Conservation (phyloP, 2,113 vertebrate species). For the Gambusia affinis region DNA sequence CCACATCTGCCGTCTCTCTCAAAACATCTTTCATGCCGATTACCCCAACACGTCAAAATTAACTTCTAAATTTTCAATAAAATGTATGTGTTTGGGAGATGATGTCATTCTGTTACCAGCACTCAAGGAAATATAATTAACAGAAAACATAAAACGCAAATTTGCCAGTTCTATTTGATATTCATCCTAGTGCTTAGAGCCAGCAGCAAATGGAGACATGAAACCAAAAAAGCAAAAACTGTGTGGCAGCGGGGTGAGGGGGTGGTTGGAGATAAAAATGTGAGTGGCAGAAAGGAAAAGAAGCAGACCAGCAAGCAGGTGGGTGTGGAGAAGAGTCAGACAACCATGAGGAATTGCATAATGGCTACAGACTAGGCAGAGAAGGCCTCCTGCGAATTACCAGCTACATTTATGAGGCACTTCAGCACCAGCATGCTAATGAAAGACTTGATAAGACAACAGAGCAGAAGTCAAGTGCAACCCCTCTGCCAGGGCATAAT, state of each 20-base stretch:
- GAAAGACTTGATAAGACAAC: slow-evolving; percentile 64
- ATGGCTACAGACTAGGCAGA: slow-evolving; percentile 61
- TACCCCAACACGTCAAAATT: slow-evolving; percentile 32
- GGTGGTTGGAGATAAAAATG: slow-evolving; percentile 38
- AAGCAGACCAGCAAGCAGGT: slow-evolving; percentile 50
- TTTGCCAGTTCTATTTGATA: slow-evolving; percentile 40
- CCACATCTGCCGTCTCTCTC: slow-evolving; percentile 15
- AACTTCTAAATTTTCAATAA: slow-evolving; percentile 35
- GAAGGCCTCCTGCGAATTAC: slow-evolving; percentile 62
- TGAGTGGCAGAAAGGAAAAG: slow-evolving; percentile 51
- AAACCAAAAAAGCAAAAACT: slow-evolving; percentile 36
- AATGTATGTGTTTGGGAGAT: slow-evolving; percentile 44
- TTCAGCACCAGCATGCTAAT: slow-evolving; percentile 66
- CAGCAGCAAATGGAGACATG: slow-evolving; percentile 30
- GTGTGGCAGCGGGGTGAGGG: slow-evolving; percentile 7
- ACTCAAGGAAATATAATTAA: slow-evolving; percentile 34
- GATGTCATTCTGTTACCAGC: slow-evolving; percentile 34
- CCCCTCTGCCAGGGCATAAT: slow-evolving; percentile 46
- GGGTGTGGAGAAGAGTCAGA: slow-evolving; percentile 60
- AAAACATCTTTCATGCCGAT: slow-evolving; percentile 38
- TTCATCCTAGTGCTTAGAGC: slow-evolving; percentile 21
- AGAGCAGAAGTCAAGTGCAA: slow-evolving; percentile 66
- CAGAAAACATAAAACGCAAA: slow-evolving; percentile 47
- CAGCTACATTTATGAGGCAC: slow-evolving; percentile 62
- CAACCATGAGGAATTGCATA: slow-evolving; percentile 67